Percentiles rank a stretch among this genome's conserved stretches.
Evolutionary conservation across 2,113 vertebrate species (phyloP).

Genomic region (Protobothrops mucrosquamatus): DNA sequence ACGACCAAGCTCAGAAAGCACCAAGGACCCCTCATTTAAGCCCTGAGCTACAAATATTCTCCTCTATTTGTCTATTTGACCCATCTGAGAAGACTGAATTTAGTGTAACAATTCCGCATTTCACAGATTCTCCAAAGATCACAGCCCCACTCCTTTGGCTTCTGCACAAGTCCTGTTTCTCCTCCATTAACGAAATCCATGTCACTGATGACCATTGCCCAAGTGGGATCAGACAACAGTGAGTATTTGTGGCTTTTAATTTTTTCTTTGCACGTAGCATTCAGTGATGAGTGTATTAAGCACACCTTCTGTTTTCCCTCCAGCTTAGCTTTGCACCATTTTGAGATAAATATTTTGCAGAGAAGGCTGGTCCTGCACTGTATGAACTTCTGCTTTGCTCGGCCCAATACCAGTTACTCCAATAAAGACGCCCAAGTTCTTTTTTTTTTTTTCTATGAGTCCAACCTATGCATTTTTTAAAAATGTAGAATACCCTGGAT

Average conservation of each 20-base stretch:
- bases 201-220: conserved; percentile 89
- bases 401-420: neutral
- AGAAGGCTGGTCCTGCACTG: neutral
- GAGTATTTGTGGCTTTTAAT: conserved; percentile 61
- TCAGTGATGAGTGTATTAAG: neutral
- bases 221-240: conserved; percentile 83
- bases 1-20: neutral
- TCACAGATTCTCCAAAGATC: conserved; percentile 63
- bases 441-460: neutral
- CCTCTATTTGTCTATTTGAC: neutral
- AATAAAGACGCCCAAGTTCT: neutral
- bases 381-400: neutral
- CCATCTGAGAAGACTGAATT: neutral
- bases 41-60: neutral
- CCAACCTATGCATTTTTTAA: neutral
- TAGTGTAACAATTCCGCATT: neutral
- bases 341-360: neutral
- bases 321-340: neutral
- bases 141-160: conserved; percentile 69
- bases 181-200: conserved; percentile 91
- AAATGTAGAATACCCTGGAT: neutral
- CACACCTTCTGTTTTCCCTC: conserved; percentile 3
- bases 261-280: neutral
- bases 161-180: conserved; percentile 69
- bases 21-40: neutral